Percentiles rank a stretch among this genome's conserved stretches.
Conservation (phyloP, 2,888 invertebrate species). For the Harpagoxenus sublaevis region DNA sequence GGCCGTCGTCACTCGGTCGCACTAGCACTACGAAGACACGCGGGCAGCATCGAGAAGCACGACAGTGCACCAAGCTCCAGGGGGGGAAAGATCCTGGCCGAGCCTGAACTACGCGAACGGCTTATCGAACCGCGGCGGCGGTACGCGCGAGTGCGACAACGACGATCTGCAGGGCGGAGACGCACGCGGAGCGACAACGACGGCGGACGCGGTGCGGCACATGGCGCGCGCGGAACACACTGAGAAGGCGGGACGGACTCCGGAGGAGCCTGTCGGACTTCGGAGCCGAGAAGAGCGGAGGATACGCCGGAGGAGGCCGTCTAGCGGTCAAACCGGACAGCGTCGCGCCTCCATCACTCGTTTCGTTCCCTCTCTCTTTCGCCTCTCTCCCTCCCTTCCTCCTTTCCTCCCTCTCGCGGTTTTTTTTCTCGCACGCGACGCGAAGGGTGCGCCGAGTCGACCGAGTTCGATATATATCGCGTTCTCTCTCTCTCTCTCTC, state of each 20-base stretch:
- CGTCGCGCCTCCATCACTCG: conserved; percentile 74
- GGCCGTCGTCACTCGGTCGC: conserved; percentile 1
- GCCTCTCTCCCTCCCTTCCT: neutral
- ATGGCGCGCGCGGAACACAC: conserved; percentile 75
- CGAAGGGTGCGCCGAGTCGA: conserved; percentile 50
- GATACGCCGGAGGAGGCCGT: conserved; percentile 33
- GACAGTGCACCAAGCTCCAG: neutral
- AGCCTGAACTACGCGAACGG: conserved; percentile 21
- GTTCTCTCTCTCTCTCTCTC: conserved; percentile 4
- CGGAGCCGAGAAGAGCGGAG: conserved; percentile 29
- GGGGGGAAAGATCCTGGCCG: neutral
- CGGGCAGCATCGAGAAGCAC: neutral
- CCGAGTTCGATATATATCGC: conserved; percentile 42
- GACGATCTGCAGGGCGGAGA: conserved; percentile 70
- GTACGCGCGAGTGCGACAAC: neutral
- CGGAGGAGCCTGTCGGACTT: conserved; percentile 16
- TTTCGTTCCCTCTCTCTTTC: conserved; percentile 27
- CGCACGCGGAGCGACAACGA: conserved; percentile 74
- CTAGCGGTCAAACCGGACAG: conserved; percentile 73
- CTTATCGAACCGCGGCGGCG: conserved; percentile 23
- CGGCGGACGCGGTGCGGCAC: conserved; percentile 68
- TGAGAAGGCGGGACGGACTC: neutral
- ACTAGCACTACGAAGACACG: conserved; percentile 59
- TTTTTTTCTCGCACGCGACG: conserved; percentile 52
- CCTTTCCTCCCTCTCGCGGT: neutral